A percentile compares a stretch with the other conserved stretches of the same genome.
Conservation (phyloP, 1,140 invertebrate genomes). For the Caenorhabditis inopinata region DNA sequence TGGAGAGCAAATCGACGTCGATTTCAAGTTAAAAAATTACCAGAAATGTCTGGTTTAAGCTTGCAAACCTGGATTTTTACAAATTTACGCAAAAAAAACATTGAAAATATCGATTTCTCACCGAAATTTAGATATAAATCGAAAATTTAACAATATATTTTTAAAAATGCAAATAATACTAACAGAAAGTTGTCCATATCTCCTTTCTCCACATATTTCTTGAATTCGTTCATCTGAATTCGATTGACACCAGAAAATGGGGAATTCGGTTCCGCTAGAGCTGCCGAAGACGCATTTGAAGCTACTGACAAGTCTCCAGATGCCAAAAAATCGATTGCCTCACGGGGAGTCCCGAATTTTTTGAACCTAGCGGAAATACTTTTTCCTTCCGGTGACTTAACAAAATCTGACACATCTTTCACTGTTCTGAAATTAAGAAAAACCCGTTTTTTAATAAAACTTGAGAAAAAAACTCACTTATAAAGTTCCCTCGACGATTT, state of each 20-base stretch:
- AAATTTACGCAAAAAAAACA: too few relatives aligned
- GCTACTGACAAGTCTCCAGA: background rate
- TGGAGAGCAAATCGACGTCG: too few relatives aligned
- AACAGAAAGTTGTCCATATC: constrained; percentile 10
- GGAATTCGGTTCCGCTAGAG: background rate
- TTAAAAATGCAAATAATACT: background rate
- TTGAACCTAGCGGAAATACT: background rate
- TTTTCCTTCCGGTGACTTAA: background rate
- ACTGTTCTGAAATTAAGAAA: background rate
- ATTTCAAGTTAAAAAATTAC: too few relatives aligned
- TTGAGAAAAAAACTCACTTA: background rate
- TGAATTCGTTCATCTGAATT: constrained; percentile 17
- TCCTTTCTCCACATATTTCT: constrained; percentile 21
- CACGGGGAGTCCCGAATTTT: background rate
- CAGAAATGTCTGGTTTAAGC: too few relatives aligned
- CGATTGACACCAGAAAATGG: constrained; percentile 7
- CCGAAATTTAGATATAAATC: too few relatives aligned
- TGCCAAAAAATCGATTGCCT: background rate
- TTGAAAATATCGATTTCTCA: background rate
- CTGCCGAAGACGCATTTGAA: background rate
- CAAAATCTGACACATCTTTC: background rate
- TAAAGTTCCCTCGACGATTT: background rate
- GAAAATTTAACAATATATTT: background rate
- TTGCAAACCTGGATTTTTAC: too few relatives aligned
- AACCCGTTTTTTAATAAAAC: background rate